Conservation (phyloP, 2,797 vertebrate genomes). For the Aeoliscus strigatus region DNA sequence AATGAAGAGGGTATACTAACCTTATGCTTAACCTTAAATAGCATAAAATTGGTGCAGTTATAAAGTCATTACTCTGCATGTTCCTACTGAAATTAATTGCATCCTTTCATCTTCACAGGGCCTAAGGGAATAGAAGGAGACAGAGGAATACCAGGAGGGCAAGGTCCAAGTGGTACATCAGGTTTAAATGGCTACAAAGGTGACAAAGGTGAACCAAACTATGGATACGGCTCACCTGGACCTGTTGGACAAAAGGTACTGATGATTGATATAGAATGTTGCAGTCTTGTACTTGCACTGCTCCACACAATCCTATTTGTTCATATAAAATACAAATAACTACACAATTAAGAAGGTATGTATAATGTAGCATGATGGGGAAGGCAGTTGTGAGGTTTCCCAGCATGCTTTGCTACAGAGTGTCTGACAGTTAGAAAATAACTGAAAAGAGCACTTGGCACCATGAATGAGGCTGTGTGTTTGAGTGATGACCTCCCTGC, state of each 20-base stretch:
- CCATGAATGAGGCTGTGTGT: no score
- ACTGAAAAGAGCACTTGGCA: no score
- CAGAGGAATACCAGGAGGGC: conserved; percentile 43
- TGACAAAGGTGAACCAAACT: conserved; percentile 37
- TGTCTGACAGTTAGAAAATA: no score
- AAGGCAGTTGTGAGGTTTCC: no score
- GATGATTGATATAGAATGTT: not conserved
- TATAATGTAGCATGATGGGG: no score
- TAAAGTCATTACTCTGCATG: not conserved
- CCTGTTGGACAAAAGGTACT: conserved; percentile 58
- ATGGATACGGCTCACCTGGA: conserved; percentile 43
- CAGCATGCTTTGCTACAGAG: no score
- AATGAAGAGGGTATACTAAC: no score
- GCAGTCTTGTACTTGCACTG: not conserved
- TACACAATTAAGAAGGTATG: not conserved
- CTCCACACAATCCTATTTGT: not conserved
- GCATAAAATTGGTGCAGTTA: not conserved
- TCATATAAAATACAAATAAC: conserved; percentile 1
- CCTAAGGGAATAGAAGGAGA: conserved; percentile 56
- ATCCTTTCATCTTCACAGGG: conserved; percentile 30
- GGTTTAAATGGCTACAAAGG: conserved; percentile 58
- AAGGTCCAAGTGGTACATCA: conserved; percentile 41
- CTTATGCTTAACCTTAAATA: not conserved
- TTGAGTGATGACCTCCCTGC: no score
- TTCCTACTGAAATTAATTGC: not conserved